Conservation (phyloP, 2,113 vertebrate species). For the Mugil cephalus region DNA sequence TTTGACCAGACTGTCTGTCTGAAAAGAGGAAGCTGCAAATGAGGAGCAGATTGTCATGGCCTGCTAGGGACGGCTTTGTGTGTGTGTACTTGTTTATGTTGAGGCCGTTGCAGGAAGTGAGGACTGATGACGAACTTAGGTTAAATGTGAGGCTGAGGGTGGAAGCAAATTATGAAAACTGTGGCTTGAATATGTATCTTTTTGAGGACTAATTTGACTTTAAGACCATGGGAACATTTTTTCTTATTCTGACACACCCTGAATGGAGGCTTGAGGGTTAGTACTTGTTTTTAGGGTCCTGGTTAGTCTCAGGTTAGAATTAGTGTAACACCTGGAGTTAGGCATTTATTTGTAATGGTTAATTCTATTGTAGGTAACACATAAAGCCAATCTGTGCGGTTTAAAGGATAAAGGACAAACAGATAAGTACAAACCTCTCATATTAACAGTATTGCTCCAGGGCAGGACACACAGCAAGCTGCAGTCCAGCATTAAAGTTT, state of each 20-base stretch:
- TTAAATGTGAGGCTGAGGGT: slow-evolving; percentile 9
- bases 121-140: neutral
- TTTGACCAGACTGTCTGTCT: slow-evolving; percentile 32
- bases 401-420: neutral
- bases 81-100: neutral
- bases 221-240: neutral
- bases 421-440: neutral
- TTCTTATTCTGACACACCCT: neutral
- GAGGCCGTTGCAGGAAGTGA: slow-evolving; percentile 3
- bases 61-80: slow-evolving; percentile 22
- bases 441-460: slow-evolving; percentile 38
- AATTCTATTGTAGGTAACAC: too few species aligned
- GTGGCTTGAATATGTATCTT: neutral
- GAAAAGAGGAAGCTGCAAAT: slow-evolving; percentile 64
- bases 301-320: neutral
- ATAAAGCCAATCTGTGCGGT: neutral
- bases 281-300: neutral
- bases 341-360: too few species aligned
- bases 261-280: neutral
- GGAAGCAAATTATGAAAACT: neutral
- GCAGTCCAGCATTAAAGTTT: slow-evolving; percentile 23
- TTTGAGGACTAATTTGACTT: neutral
- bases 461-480: slow-evolving; percentile 20
- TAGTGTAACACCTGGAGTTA: too few species aligned
- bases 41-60: slow-evolving; percentile 59